Evolutionary conservation across 1,140 invertebrate species (phyloP), one percentile per base, ranked within the genome.

Genomic region (Diprion similis): DNA sequence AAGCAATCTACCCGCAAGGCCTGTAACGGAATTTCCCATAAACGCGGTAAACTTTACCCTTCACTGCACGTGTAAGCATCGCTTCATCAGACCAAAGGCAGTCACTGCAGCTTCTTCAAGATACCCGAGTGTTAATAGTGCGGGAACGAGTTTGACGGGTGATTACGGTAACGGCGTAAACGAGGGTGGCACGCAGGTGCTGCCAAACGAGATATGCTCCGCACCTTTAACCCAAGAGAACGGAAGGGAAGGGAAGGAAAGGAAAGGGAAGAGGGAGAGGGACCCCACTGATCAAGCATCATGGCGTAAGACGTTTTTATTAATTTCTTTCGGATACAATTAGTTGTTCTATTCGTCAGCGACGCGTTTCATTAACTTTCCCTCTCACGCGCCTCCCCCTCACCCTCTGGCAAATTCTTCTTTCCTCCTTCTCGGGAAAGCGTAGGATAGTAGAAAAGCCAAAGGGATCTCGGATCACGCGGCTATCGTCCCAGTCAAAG

Each of bases 281-380:
- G 48, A 8, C 15, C 48, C 51, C 51, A 8, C 11, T 17, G 51
- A 59, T 59, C 51, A 4, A 13, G 51, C 51, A 9, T 9, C 51
- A 59, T 9, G 73, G 73, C 73, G 76, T 80, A 81, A 81, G 80
- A 77, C 82, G 81, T 84, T 87, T 86, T 87, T 87, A 87, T 87
- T 88, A 87, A 87, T 88, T 88, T 81, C 83, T 85, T 84, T 87
- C 84, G 81, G 85, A 87, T 87, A 87, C 87, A 87, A 88, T 87
- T 88, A 88, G 86, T 86, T 86, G 83, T 82, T 86, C 86, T 86
- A 87, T 88, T 88, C 85, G 85, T 88, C 86, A 86, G 51, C 51
- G 83, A 85, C 83, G 81, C 82, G 82, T 88, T 88, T 87, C 86
- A 88, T 88, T 87, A 87, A 86, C 11, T 59, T 59, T 59, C 8